phyloP scores from a whole-genome alignment of 2,888 invertebrate genomes.

The Stenoptilia bipunctidactyla region DNA sequence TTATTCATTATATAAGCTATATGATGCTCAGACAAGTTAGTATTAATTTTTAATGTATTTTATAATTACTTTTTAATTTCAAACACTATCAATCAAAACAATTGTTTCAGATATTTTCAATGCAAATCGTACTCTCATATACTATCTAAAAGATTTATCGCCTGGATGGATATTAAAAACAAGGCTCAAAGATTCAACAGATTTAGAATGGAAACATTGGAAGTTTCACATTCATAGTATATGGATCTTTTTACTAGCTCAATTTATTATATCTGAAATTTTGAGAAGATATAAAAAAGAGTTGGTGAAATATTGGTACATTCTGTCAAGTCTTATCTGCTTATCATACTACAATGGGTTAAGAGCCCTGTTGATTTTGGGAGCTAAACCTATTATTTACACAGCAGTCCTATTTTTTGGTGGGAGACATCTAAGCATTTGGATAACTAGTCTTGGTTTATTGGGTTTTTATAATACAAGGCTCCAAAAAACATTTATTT shows the following conservation, averaged over 20 bases:
- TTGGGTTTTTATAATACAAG: constrained; percentile 64
- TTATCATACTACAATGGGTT: constrained; percentile 55
- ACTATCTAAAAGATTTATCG: constrained; percentile 55
- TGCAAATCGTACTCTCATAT: constrained; percentile 22
- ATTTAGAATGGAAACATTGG: constrained; percentile 80
- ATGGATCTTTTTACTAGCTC: constrained; percentile 67
- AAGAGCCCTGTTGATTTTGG: constrained; percentile 56
- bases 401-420: constrained; percentile 45
- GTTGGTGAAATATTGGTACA: constrained; percentile 67
- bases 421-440: constrained; percentile 60
- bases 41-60: too few species aligned
- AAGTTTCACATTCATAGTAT: constrained; percentile 62
- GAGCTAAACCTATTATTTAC: constrained; percentile 70
- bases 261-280: constrained; percentile 66
- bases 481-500: constrained; percentile 55
- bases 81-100: too few species aligned
- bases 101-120: constrained; percentile 39
- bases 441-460: constrained; percentile 63
- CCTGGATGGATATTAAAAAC: constrained; percentile 69
- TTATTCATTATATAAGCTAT: constrained; percentile 69
- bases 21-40: constrained; percentile 64
- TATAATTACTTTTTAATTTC: too few species aligned
- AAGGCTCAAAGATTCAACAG: constrained; percentile 74
- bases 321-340: constrained; percentile 56
- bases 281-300: constrained; percentile 30